Percentiles rank a stretch among this genome's conserved stretches.
phyloP scores from a whole-genome alignment of 2,113 vertebrate species.

The Dascyllus trimaculatus region DNA sequence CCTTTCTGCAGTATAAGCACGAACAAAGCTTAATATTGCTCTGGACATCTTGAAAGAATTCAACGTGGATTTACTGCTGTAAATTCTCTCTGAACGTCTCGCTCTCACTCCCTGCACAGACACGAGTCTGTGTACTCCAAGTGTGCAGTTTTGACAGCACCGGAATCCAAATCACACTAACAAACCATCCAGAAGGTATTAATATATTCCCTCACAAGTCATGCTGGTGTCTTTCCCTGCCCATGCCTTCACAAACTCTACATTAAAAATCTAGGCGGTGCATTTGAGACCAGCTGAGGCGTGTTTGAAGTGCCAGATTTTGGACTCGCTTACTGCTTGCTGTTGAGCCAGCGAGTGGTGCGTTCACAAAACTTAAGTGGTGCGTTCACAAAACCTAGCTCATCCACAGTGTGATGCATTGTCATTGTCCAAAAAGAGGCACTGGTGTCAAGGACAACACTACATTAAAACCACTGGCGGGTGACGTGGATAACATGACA shows the following conservation, averaged over 20 bases:
- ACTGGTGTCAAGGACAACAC: no score
- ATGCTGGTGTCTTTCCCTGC: conserved; percentile 17
- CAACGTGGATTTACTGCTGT: conserved; percentile 17
- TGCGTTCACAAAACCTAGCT: neutral
- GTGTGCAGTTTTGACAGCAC: conserved; percentile 45
- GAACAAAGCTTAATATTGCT: conserved; percentile 41
- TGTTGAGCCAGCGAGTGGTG: no score
- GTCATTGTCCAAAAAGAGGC: conserved; percentile 10
- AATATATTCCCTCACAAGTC: conserved; percentile 56
- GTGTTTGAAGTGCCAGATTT: neutral
- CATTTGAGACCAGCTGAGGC: conserved; percentile 24
- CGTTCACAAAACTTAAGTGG: no score
- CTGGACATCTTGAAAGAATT: conserved; percentile 41
- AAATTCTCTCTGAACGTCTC: conserved; percentile 41
- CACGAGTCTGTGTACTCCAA: conserved; percentile 15
- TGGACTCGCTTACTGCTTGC: no score
- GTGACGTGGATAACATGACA: no score
- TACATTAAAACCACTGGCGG: no score
- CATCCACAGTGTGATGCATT: conserved; percentile 6
- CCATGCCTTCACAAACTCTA: conserved; percentile 21
- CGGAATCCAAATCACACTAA: conserved; percentile 39
- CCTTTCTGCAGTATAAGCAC: conserved; percentile 34
- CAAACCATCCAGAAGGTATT: conserved; percentile 37
- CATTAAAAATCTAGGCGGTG: conserved; percentile 45
- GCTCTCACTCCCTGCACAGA: conserved; percentile 15